Evolutionary conservation across 2,888 invertebrate genomes (phyloP).

Genomic region (Chaetogeoica ovagalla): DNA sequence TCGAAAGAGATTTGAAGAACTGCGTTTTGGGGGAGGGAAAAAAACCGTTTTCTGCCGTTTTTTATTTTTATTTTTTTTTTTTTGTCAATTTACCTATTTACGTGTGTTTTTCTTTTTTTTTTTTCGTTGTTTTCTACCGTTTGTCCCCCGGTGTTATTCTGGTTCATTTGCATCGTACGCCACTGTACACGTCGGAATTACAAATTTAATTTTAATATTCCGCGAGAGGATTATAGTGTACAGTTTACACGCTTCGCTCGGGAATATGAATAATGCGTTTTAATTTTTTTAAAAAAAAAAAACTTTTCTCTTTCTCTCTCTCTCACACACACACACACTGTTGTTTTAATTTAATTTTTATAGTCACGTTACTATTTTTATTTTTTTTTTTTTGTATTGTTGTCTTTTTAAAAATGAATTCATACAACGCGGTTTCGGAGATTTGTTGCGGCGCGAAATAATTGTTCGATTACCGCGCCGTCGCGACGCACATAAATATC

Average conservation of each 20-base stretch:
- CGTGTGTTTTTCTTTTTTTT: not conserved
- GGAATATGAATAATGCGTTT: conserved; percentile 46
- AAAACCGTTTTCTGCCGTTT: not conserved
- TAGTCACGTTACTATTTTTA: not conserved
- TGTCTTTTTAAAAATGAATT: not conserved
- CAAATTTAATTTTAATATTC: conserved; percentile 51
- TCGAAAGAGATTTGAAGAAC: conserved; percentile 31
- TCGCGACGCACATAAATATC: not conserved
- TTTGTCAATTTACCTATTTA: not conserved
- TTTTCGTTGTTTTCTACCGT: conserved; percentile 30
- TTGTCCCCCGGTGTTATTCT: conserved; percentile 9
- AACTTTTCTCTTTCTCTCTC: not conserved
- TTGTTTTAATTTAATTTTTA: not conserved
- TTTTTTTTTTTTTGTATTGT: too few relatives aligned
- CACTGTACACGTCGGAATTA: conserved; percentile 28
- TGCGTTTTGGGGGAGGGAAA: not conserved
- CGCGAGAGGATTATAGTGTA: conserved; percentile 39
- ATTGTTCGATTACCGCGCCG: not conserved
- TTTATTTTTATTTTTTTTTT: not conserved
- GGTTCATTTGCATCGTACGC: conserved; percentile 32
- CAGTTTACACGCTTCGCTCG: conserved; percentile 32
- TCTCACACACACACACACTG: too few relatives aligned
- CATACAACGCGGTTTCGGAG: not conserved
- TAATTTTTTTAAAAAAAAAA: conserved; percentile 38
- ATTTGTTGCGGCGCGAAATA: not conserved